Base-by-base conservation (phyloP, 2,888 invertebrate species). In the Xylocampa areola region DNA sequence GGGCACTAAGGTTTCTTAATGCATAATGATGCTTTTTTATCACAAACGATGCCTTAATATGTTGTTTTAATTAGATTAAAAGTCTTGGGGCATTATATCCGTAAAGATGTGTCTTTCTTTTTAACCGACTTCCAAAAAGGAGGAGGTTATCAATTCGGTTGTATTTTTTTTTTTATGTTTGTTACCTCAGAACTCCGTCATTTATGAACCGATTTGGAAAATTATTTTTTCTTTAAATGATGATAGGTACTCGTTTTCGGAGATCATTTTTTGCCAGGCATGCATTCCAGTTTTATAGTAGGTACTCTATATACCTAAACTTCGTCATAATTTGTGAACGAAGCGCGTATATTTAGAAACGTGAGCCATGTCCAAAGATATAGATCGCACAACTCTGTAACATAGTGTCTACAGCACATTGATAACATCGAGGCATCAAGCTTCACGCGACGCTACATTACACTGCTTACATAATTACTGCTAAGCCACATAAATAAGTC, bases 381-480 rank as follows among this genome's bases (percentile, higher is more conserved):
- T 53, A 68, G 68, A 68, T 62, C 21, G 2, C 25, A 65, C 6
- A 35, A 36, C 11, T 13, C 35, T 11, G 41, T 54, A 44, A 55
- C 36, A 29, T 60, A 72, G 32, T 50, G 54, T 40, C 49, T 59
- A 58, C 62, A 37, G 33, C 21, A 43, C 25, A 52, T 51, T 48
- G 73, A 68, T 72, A 72, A 60, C 36, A 73, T 72, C 73, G 23
- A 33, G n/a, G 37, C 47, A 61, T 41, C 41, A 62, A 39, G 48
- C 64, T 47, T 44, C 58, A 59, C 55, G 62, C 53, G 61, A 65
- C 50, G 25, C 43, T 62, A 48, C 49, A 60, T 72, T 57, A 65
- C 65, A 32, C 33, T 41, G 32, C 45, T 72, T 66, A 72, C 49
- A 58, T 72, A 72, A 72, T 68, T 66, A 72, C 61, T 43, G 39